Base-by-base conservation (phyloP, 53 echinoderm and acorn worm species). In the Zoroaster sp. region DNA sequence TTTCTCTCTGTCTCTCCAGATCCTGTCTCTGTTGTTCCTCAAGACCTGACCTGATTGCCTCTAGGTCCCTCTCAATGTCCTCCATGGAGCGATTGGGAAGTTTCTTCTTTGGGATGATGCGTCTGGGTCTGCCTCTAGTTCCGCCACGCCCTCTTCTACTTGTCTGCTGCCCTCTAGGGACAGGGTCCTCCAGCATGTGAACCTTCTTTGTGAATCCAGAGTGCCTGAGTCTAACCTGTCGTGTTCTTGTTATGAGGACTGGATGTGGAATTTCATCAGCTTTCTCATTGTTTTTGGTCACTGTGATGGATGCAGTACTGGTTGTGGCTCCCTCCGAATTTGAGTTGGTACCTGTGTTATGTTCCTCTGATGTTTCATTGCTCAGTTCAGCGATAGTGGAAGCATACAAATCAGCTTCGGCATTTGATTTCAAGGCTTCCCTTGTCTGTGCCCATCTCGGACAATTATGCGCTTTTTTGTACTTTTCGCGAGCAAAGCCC, bases 401-500 rank as follows among this genome's bases (percentile, higher is more conserved):
- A 36, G 46, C 71, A 35, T 33, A 49, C 67, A 69, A 36, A 35
- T 85, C 71, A 41, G 41, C 31, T 21, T 85, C 85, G 4, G 37
- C 36, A 35, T 85, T 85, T 11, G 85, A 85, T 49, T 85, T 85
- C 18, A 85, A 21, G 35, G 85, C 85, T 85, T 85, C 85, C 34
- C 85, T 76, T 47, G 76, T 88, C 69, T 40, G 75, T 20, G 63
- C 70, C 89, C 66, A 82, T 70, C 74, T 88, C 1, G 25, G 44
- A 66, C 95, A 95, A 35, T 91, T 91, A 39, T 96, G 96, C 2
- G 80, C 87, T 55, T 92, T 85, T 80, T 93, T 75, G 75, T 96
- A 95, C 75, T 96, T 96, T 70, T 93, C 93, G 1, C 95, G 83
- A 52, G 87, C 91, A 31, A 94, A 98, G 30, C 95, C 98, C 86